phyloP scores from a whole-genome alignment of 35 echinoderm and acorn worm species.

The Apostichopus japonicus region DNA sequence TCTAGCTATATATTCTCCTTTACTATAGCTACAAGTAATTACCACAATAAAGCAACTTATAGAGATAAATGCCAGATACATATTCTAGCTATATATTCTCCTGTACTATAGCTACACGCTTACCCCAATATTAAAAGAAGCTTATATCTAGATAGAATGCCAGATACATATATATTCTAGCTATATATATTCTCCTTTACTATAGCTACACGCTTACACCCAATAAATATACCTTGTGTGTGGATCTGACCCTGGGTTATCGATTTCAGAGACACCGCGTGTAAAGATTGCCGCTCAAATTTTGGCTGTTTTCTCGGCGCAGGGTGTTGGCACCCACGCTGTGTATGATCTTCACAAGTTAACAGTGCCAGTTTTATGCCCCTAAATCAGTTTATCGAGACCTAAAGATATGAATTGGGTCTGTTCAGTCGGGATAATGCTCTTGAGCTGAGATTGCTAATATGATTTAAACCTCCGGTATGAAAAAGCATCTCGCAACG shows the following conservation, averaged over 20 bases:
- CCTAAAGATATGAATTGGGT: constrained; percentile 4
- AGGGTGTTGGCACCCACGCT: background rate
- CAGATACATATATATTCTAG: too few species aligned
- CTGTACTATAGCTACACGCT: too few species aligned
- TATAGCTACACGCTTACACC: too few species aligned
- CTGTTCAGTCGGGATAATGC: background rate
- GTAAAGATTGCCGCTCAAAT: background rate
- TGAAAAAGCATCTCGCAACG: background rate
- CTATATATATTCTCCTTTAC: too few species aligned
- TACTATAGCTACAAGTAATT: too few species aligned
- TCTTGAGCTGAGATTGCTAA: background rate
- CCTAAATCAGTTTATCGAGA: background rate
- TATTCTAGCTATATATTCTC: too few species aligned
- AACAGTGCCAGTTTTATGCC: background rate
- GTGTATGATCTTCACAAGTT: background rate
- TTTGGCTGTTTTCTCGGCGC: background rate
- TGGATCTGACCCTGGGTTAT: background rate
- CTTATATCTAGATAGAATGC: too few species aligned
- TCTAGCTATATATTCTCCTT: too few species aligned
- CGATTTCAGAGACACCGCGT: background rate
- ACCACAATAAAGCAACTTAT: too few species aligned
- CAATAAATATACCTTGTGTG: constrained; percentile 1
- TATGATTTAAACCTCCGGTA: background rate
- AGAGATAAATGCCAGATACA: too few species aligned
- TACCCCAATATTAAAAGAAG: too few species aligned